Evolutionary conservation across 2,113 vertebrate genomes (phyloP).

Genomic region (Plecotus auritus): DNA sequence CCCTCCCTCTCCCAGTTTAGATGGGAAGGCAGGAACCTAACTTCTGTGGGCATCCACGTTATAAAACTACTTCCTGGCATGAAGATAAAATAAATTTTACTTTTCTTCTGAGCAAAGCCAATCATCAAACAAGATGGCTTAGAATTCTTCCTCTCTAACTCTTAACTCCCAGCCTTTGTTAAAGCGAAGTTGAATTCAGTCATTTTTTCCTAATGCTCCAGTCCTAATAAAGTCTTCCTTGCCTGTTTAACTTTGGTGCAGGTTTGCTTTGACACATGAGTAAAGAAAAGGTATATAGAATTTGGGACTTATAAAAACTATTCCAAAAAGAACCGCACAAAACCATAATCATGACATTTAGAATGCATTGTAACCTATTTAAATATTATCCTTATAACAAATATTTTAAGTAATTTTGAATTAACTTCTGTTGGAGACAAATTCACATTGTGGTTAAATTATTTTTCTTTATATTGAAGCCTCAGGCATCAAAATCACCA

Average conservation of each 20-base stretch:
- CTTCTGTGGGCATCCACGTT: neutral
- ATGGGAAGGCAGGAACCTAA: neutral
- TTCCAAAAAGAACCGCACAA: neutral
- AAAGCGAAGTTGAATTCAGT: neutral
- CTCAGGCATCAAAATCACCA: neutral
- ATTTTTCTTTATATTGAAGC: neutral
- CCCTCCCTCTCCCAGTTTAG: neutral
- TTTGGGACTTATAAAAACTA: neutral
- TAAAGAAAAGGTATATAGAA: neutral
- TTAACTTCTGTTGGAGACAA: neutral
- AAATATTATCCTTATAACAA: neutral
- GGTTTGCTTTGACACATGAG: neutral
- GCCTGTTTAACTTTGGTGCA: neutral
- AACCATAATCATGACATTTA: neutral
- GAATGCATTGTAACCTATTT: neutral
- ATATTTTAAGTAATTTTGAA: conserved; percentile 24
- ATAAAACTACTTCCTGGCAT: neutral
- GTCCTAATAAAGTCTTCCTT: neutral
- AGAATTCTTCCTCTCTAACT: neutral
- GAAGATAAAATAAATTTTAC: neutral
- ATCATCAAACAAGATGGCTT: neutral
- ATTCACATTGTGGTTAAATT: neutral
- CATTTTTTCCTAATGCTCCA: neutral
- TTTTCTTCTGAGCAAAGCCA: neutral
- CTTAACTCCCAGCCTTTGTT: neutral